phyloP scores from a whole-genome alignment of 2,888 invertebrate species.

The Drosophila merina region DNA sequence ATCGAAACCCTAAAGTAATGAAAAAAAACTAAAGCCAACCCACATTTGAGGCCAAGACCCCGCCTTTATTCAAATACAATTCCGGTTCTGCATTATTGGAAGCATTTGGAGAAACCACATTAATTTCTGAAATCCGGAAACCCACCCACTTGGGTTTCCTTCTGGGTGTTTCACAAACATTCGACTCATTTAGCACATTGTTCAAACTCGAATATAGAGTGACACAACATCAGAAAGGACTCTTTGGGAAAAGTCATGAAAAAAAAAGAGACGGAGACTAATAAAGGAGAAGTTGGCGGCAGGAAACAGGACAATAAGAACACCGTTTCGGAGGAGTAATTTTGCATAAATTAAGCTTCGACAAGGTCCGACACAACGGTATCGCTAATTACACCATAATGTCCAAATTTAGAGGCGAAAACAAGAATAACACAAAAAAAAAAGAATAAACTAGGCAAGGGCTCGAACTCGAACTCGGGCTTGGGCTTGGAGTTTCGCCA shows the following conservation, averaged over 20 bases:
- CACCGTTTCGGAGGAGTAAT: slow-evolving; percentile 29
- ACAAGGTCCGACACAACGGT: slow-evolving; percentile 65
- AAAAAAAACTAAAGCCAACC: background rate
- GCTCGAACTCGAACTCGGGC: background rate
- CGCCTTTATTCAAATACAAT: background rate
- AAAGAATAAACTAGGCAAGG: background rate
- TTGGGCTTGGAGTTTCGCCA: background rate
- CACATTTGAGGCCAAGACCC: background rate
- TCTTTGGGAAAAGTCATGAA: slow-evolving; percentile 3
- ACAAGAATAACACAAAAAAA: slow-evolving; percentile 8
- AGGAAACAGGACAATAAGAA: slow-evolving; percentile 11
- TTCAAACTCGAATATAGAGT: slow-evolving; percentile 58
- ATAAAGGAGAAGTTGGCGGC: slow-evolving; percentile 29
- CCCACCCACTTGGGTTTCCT: slow-evolving; percentile 5
- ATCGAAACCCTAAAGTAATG: no score
- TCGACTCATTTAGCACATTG: slow-evolving; percentile 77
- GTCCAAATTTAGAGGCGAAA: slow-evolving; percentile 58
- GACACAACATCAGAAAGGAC: slow-evolving; percentile 54
- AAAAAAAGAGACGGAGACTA: slow-evolving; percentile 17
- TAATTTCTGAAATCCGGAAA: slow-evolving; percentile 38
- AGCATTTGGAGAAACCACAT: slow-evolving; percentile 49
- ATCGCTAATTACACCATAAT: slow-evolving; percentile 76
- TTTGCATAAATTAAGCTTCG: slow-evolving; percentile 74
- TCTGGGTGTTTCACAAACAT: slow-evolving; percentile 50
- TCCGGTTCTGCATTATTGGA: slow-evolving; percentile 24